Percentiles rank a stretch among this genome's conserved stretches.
Evolutionary conservation across 2,888 invertebrate genomes (phyloP).

Genomic region (Dryocosmus kuriphilus): DNA sequence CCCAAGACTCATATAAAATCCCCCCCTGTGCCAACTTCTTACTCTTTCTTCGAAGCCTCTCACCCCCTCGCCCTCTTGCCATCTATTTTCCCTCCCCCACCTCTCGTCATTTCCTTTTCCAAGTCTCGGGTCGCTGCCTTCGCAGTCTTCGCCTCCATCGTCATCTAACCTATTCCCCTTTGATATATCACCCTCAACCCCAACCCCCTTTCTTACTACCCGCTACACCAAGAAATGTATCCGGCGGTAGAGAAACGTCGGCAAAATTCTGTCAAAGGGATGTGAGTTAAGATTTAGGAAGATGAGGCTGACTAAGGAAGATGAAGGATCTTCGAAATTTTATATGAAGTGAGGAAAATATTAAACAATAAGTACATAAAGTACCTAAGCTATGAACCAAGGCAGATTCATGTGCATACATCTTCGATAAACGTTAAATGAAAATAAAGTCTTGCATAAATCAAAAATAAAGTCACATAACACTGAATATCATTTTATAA

Average conservation of each 20-base stretch:
- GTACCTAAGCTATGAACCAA: too few species aligned
- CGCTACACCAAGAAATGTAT: slow-evolving; percentile 35
- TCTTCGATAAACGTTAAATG: too few species aligned
- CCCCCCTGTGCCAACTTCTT: slow-evolving; percentile 59
- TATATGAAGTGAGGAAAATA: too few species aligned
- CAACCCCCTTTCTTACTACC: slow-evolving; percentile 40
- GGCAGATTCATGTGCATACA: too few species aligned
- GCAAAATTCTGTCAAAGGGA: background rate
- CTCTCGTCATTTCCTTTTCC: slow-evolving; percentile 57
- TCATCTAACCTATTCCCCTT: slow-evolving; percentile 65
- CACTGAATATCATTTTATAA: too few species aligned
- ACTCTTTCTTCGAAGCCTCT: slow-evolving; percentile 54
- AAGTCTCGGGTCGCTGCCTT: slow-evolving; percentile 46
- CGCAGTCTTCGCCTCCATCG: slow-evolving; percentile 53
- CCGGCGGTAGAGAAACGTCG: slow-evolving; percentile 27
- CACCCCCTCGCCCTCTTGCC: slow-evolving; percentile 39
- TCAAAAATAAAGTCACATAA: too few species aligned
- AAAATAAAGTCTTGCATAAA: too few species aligned
- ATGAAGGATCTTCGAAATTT: background rate
- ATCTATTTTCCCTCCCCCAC: slow-evolving; percentile 52
- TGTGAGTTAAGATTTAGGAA: background rate
- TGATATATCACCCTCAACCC: slow-evolving; percentile 68
- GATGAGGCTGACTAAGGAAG: background rate
- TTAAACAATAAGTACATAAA: too few species aligned
- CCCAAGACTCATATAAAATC: slow-evolving; percentile 75